Evolutionary conservation across 2,797 vertebrate genomes (phyloP), one percentile per base, ranked within the genome.

Genomic region (Manis pentadactyla): DNA sequence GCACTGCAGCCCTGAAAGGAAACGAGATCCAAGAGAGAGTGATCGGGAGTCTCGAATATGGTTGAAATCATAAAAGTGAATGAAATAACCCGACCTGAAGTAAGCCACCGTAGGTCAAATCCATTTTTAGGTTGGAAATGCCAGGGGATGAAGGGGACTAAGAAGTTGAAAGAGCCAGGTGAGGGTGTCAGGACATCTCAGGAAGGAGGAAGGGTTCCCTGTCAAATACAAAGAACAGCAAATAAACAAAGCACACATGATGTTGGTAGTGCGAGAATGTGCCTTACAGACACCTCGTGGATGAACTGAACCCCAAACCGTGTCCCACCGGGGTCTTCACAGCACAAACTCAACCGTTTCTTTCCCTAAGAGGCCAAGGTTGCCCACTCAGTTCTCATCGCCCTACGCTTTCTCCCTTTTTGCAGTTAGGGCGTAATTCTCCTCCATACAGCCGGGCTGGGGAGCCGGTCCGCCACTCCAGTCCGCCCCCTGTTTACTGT

Each of bases 401-500:
- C 63, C 61, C 37, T 46, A 0, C 9, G 29, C 53, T 59, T 42
- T 27, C 73, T 87, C 88, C 71, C 23, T 42, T 46, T 34, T 25
- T 37, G 37, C 42, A 0, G 1, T 21, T 0, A 7, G 15, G 51
- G 68, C 9, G 10, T 34, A 7, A 15, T 10, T 71, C 39, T 81
- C 66, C 87, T 81, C 59, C 64, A 23, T 57, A 17, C 4, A 3
- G 10, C 39, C 11, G 0, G 10, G 68, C 37, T n/a, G 63, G 10
- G 57, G 42, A 37, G 23, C 27, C 51, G 17, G 53, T 37, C 94
- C 85, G 95, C 91, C 92, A 90, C 92, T 53, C 37, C 37, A 87
- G 39, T 89, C 83, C 31, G 87, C 93, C 71, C 34, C 25, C 87
- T 42, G 90, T 96, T 97, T 27, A 39, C 15, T 39, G 97, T 99